Evolutionary conservation across 2,888 invertebrate genomes (phyloP).

Genomic region (Muschampia plurimacula): DNA sequence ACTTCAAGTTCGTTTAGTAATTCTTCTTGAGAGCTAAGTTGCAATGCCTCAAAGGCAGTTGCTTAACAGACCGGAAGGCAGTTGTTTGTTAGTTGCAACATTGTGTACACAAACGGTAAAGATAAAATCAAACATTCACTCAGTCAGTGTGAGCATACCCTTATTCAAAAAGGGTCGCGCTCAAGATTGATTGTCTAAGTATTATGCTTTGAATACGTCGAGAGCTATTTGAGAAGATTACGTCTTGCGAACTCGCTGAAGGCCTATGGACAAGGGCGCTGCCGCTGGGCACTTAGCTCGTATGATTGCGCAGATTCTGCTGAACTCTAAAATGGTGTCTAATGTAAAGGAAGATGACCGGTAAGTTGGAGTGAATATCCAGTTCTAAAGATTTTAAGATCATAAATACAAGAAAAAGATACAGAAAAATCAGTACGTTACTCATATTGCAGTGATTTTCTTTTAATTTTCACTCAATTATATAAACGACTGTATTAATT

Average conservation of each 20-base stretch:
- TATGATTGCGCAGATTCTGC: constrained; percentile 40
- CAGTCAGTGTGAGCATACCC: constrained; percentile 46
- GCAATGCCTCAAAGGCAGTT: background rate
- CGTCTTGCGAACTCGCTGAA: constrained; percentile 51
- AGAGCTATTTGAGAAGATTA: constrained; percentile 51
- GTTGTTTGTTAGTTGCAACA: background rate
- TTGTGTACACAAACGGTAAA: constrained; percentile 5
- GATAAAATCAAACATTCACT: constrained; percentile 12
- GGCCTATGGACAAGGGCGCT: constrained; percentile 40
- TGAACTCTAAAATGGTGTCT: constrained; percentile 27
- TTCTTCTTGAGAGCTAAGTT: constrained; percentile 1
- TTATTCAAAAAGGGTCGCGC: constrained; percentile 77
- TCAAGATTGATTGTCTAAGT: constrained; percentile 81
- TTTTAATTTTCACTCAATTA: too few species aligned
- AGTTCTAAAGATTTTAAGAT: background rate
- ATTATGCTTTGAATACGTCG: constrained; percentile 66
- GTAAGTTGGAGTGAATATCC: constrained; percentile 2
- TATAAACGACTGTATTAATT: too few species aligned
- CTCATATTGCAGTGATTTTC: background rate
- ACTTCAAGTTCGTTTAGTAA: background rate
- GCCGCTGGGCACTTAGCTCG: constrained; percentile 37
- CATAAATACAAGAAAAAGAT: background rate
- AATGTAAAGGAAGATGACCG: constrained; percentile 13
- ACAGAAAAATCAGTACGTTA: background rate
- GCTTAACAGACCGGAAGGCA: background rate